Percentiles rank a stretch among this genome's conserved stretches.
Conservation (phyloP, 2,113 vertebrate genomes). For the Herpailurus yagouaroundi region DNA sequence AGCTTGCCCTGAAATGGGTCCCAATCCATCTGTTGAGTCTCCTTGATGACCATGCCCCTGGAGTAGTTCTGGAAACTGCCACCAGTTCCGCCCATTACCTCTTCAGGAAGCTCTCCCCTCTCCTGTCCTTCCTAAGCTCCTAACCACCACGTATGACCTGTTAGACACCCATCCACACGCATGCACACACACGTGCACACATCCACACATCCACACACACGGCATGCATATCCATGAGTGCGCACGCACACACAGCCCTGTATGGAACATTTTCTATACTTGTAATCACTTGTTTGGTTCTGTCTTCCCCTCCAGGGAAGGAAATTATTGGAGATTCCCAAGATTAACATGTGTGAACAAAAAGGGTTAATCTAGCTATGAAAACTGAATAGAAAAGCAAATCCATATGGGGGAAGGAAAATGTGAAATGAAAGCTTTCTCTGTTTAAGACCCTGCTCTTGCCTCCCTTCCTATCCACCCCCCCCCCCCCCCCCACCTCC, state of each 20-base stretch:
- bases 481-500: too few species aligned
- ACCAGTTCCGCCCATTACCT: not conserved
- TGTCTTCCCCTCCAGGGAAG: not conserved
- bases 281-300: not conserved
- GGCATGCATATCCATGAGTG: not conserved
- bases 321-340: not conserved
- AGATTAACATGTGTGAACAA: not conserved
- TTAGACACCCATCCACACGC: not conserved
- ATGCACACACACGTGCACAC: not conserved
- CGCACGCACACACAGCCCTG: not conserved
- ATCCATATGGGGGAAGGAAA: conserved; percentile 6
- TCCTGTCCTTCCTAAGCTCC: not conserved
- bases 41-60: rapidly evolving
- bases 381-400: conserved; percentile 11
- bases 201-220: not conserved
- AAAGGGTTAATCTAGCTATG: not conserved
- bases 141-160: not conserved
- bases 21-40: not conserved
- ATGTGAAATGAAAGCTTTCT: conserved; percentile 26
- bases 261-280: not conserved
- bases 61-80: not conserved
- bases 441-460: not conserved
- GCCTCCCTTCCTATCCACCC: not conserved
- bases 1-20: not conserved
- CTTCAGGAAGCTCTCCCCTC: not conserved